phyloP scores from a whole-genome alignment of 2,797 vertebrate species.

The Diceros bicornis region DNA sequence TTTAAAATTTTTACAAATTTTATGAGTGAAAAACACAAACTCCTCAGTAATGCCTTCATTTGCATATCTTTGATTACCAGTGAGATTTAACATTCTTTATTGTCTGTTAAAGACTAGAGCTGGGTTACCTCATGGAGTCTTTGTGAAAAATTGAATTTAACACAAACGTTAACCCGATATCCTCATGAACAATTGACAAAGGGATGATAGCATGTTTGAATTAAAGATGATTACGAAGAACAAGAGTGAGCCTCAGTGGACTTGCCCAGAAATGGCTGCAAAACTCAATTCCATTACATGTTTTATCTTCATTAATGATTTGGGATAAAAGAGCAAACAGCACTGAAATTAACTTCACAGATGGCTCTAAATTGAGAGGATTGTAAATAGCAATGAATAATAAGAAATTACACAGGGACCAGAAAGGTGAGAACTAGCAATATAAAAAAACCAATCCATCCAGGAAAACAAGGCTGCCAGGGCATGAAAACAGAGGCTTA shows the following conservation, averaged over 20 bases:
- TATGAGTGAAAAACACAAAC: conserved; percentile 44
- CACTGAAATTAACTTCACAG: conserved; percentile 86
- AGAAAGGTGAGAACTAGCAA: conserved; percentile 61
- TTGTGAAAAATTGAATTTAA: conserved; percentile 46
- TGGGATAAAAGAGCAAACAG: conserved; percentile 81
- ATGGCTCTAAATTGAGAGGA: conserved; percentile 84
- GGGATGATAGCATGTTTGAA: conserved; percentile 49
- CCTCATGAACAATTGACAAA: conserved; percentile 61
- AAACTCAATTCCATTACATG: conserved; percentile 69
- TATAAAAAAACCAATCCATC: background rate
- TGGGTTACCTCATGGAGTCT: background rate
- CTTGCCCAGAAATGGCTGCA: conserved; percentile 64
- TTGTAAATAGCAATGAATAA: conserved; percentile 86
- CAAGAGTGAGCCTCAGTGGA: conserved; percentile 61
- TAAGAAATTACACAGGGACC: conserved; percentile 78
- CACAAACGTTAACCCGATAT: conserved; percentile 25
- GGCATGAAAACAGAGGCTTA: background rate
- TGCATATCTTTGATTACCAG: conserved; percentile 47
- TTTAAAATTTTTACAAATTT: conserved; percentile 58
- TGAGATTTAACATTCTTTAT: conserved; percentile 24
- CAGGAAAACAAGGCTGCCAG: background rate
- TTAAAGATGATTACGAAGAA: conserved; percentile 46
- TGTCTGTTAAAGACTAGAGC: background rate
- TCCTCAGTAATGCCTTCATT: conserved; percentile 9
- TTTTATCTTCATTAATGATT: conserved; percentile 81